Evolutionary conservation across 2,797 vertebrate species (phyloP), one percentile per base, ranked within the genome.

Genomic region (Mus spretus): DNA sequence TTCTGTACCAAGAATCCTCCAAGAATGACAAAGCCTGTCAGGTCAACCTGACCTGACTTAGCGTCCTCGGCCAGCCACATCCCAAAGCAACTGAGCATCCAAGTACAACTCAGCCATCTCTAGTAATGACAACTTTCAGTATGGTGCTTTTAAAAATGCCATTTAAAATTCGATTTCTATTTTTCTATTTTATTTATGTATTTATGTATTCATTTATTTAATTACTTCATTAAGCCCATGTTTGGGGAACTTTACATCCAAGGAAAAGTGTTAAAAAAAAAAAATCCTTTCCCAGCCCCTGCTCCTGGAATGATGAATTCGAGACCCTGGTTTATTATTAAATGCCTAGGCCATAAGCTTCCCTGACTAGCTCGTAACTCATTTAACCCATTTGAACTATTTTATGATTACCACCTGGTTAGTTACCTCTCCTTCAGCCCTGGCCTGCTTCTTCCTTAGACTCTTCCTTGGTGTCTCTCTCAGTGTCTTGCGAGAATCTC

Each of bases 21-120:
- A 50, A 81, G 53, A 96, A 74, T 20, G 74, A 31, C 11, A 61
- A 72, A 87, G 94, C 59, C 57, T 53, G 10, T 70, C 12, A 44
- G 92, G 96, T 96, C 90, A 67, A 10, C 91, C 83, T 83, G 87
- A 93, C 96, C 96, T 75, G 9, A 34, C 34, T 87, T 15, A 63
- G 72, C 53, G 14, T 80, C 31, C 75, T 97, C 20, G 0, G 15
- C 47, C 40, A 74, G 6, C 57, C n/a, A 40, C 1, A 11, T 87
- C 40, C 85, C 8, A 75, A 83, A 50, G 74, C 20, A 61, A 31
- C 31, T 96, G 95, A 83, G 75, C 86, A 77, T 13, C 50, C 93
- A 24, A 85, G 50, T 47, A 88, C n/a, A 50, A 15, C 34, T 94
- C 57, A 57, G 70, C 65, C 47, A 31, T 90, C 14, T 94, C 82